Conservation (phyloP, 2,797 vertebrate species). For the Thaleichthys pacificus region DNA sequence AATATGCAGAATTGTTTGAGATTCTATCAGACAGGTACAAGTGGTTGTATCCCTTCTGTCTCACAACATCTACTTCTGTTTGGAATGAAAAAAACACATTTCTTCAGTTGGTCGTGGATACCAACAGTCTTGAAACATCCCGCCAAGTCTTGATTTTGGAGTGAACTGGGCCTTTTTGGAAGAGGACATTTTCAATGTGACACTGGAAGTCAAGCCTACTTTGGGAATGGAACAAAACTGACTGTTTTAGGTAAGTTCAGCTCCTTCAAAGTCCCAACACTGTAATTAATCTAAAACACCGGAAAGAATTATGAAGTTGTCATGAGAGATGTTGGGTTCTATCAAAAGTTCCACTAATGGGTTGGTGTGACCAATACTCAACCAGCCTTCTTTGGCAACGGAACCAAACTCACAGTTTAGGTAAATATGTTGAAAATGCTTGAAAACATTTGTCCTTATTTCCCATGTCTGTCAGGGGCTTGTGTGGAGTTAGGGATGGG, state of each 20-base stretch:
- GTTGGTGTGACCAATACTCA: constrained; percentile 19
- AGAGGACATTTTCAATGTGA: constrained; percentile 55
- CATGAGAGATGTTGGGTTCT: no score
- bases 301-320: not conserved
- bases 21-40: not conserved
- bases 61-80: not conserved
- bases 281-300: not conserved
- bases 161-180: constrained; percentile 46
- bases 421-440: constrained; percentile 37
- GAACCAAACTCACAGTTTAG: constrained; percentile 65
- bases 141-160: not conserved
- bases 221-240: constrained; percentile 68
- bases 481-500: not conserved
- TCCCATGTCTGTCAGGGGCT: not conserved
- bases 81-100: not conserved
- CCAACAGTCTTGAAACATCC: not conserved
- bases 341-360: constrained; percentile 34
- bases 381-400: constrained; percentile 56
- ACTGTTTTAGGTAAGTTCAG: constrained; percentile 61
- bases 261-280: not conserved
- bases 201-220: constrained; percentile 49
- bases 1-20: not conserved
- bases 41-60: not conserved
- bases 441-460: not conserved
- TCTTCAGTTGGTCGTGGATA: constrained; percentile 26